Conservation (phyloP, 30 jellyfish, hydroid and myxozoan species). For the Turritopsis dohrnii region DNA sequence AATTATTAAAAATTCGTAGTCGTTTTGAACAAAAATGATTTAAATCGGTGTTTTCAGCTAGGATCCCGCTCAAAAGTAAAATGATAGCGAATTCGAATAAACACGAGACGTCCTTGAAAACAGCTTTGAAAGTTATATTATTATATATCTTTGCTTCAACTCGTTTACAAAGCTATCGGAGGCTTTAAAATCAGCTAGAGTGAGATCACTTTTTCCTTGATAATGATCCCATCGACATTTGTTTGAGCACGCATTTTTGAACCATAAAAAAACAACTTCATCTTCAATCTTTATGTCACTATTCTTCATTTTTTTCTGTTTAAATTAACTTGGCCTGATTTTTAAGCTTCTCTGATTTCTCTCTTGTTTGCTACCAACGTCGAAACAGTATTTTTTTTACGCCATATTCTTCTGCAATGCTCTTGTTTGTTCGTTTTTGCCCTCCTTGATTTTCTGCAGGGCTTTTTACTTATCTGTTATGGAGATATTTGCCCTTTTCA, state of each 20-base stretch:
- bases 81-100: no score
- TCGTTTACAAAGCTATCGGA: background rate
- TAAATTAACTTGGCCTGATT: background rate
- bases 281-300: background rate
- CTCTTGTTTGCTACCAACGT: conserved; percentile 6
- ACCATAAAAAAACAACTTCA: conserved; percentile 1
- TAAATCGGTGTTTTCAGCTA: no score
- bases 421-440: background rate
- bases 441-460: background rate
- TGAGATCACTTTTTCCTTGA: background rate
- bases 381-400: background rate
- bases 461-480: background rate
- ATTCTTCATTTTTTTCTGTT: background rate
- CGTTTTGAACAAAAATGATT: no score
- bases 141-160: background rate
- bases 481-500: background rate
- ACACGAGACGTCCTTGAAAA: background rate
- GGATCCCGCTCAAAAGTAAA: no score
- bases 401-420: background rate
- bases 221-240: background rate
- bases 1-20: no score
- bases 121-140: background rate
- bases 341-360: background rate
- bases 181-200: conserved; percentile 4
- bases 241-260: background rate